Evolutionary conservation across 2,797 vertebrate genomes (phyloP).

Genomic region (Pachyuromys duprasi): DNA sequence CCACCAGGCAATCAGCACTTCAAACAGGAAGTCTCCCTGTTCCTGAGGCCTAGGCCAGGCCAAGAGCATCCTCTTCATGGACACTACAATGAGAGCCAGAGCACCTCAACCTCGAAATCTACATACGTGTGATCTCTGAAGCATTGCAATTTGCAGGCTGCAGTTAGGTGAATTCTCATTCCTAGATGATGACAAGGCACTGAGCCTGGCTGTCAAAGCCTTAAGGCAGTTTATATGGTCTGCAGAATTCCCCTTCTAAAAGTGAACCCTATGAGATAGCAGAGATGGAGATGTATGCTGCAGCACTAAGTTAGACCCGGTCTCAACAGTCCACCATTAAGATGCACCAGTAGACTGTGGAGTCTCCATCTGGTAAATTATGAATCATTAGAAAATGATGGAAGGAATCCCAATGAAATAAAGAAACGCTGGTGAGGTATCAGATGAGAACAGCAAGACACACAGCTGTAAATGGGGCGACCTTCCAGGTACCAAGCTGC

Average conservation of each 20-base stretch:
- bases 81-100: constrained; percentile 23
- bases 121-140: not conserved
- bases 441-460: not conserved
- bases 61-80: not conserved
- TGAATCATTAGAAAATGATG: constrained; percentile 27
- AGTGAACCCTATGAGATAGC: not conserved
- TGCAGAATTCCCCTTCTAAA: constrained; percentile 54
- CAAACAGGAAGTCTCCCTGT: not conserved
- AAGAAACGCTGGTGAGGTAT: not conserved
- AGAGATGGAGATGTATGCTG: not conserved
- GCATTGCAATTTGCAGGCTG: not conserved
- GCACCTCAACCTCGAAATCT: not conserved
- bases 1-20: not conserved
- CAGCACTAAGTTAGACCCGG: not conserved
- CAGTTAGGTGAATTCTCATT: constrained; percentile 14
- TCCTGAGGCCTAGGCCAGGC: not conserved
- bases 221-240: constrained; percentile 60
- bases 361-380: constrained; percentile 10
- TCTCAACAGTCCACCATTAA: constrained; percentile 26
- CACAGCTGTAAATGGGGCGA: no score
- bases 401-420: not conserved
- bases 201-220: constrained; percentile 24
- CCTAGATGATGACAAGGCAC: not conserved
- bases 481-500: not conserved
- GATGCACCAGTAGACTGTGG: not conserved